A percentile compares a stretch with the other conserved stretches of the same genome.
phyloP scores from a whole-genome alignment of 1,140 invertebrate species.

The Pygmarrhopalites habei region DNA sequence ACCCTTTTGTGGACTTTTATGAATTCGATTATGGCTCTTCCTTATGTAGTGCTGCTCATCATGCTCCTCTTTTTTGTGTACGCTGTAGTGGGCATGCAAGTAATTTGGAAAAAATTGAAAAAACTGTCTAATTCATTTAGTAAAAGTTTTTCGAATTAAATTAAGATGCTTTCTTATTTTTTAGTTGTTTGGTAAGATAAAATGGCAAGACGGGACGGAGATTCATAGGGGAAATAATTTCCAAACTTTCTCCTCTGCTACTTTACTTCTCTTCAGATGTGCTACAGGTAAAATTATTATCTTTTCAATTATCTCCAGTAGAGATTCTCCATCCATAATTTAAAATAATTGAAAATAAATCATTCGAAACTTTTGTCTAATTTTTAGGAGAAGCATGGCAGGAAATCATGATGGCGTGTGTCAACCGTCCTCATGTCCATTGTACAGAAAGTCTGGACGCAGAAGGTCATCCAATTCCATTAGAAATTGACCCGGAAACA shows the following conservation, averaged over 20 bases:
- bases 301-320: neutral
- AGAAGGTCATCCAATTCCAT: neutral
- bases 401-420: constrained; percentile 95
- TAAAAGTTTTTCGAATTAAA: no score
- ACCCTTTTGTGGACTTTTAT: constrained; percentile 99
- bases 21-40: constrained; percentile 97
- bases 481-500: neutral
- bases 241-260: constrained; percentile 94
- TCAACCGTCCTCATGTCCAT: constrained; percentile 56
- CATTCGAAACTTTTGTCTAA: constrained; percentile 23
- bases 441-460: constrained; percentile 48
- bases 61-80: constrained; percentile 99
- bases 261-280: constrained; percentile 91
- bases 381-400: constrained; percentile 92
- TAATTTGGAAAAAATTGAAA: no score
- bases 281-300: constrained; percentile 71
- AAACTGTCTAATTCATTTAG: no score
- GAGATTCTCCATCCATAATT: neutral
- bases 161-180: no score
- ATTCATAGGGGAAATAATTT: constrained; percentile 98
- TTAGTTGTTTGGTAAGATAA: constrained; percentile 92
- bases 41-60: constrained; percentile 96
- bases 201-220: constrained; percentile 62
- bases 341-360: neutral
- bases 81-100: constrained; percentile 99